These are phyloP conservation scores for Petrolisthes manimaculis DNA, from an alignment of 2,888 invertebrate genomes.

Conservation along the genomic window DNA sequence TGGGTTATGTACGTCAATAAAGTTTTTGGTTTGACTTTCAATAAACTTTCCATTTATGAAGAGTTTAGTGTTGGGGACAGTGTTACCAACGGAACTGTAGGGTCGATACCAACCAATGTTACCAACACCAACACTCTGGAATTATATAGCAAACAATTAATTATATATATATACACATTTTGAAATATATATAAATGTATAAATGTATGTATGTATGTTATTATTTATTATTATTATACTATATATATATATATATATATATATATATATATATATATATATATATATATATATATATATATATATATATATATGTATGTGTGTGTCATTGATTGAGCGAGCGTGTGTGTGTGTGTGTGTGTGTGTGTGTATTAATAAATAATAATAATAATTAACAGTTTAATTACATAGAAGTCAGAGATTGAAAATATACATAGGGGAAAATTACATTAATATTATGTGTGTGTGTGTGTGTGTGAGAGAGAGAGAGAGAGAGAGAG, in stretches of 20 bases:
- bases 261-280: neutral
- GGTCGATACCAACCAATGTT: neutral
- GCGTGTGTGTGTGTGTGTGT: too few species aligned
- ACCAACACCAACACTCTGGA: neutral
- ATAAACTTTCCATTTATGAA: constrained; percentile 94
- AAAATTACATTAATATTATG: too few species aligned
- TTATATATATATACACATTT: neutral
- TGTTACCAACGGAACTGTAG: constrained; percentile 31
- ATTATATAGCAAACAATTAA: neutral
- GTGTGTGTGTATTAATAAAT: neutral
- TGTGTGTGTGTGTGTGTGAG: too few species aligned
- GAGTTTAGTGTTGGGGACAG: constrained; percentile 82
- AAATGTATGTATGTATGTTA: neutral
- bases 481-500: constrained; percentile 21
- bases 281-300: neutral
- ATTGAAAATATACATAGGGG: too few species aligned
- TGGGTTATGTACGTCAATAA: constrained; percentile 96
- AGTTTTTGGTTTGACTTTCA: constrained; percentile 92
- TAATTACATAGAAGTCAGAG: neutral
- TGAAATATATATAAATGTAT: neutral
- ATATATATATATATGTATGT: constrained; percentile 10
- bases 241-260: neutral
- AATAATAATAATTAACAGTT: neutral
- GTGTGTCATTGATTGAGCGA: too few species aligned
- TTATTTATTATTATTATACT: neutral